Percentiles rank a stretch among this genome's conserved stretches.
phyloP scores from a whole-genome alignment of 2,113 vertebrate species.

The Girardinichthys multiradiatus region DNA sequence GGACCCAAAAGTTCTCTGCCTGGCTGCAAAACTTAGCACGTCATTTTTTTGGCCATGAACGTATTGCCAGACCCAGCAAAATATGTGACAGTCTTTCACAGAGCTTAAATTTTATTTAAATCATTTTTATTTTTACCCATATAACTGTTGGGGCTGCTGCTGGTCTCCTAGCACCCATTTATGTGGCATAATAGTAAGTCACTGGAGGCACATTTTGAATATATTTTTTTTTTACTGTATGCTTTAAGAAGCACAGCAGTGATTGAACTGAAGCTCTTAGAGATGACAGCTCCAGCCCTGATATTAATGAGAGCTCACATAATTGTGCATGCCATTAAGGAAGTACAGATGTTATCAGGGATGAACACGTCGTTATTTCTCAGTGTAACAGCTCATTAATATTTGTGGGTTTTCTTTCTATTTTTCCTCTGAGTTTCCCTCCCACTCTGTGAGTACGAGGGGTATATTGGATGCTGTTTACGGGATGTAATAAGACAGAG shows the following conservation, averaged over 20 bases:
- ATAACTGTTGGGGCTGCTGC: conserved; percentile 32
- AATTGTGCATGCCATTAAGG: conserved; percentile 86
- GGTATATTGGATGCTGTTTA: conserved; percentile 58
- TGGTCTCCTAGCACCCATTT: conserved; percentile 40
- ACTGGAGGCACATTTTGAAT: conserved; percentile 40
- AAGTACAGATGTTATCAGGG: conserved; percentile 84
- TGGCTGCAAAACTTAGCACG: conserved; percentile 12
- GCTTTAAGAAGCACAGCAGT: conserved; percentile 48
- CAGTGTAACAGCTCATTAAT: conserved; percentile 84
- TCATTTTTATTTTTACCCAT: conserved; percentile 46
- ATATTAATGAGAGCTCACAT: conserved; percentile 81
- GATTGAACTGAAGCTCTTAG: conserved; percentile 71
- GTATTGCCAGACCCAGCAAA: conserved; percentile 16
- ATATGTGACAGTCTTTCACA: conserved; percentile 38
- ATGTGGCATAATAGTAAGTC: conserved; percentile 45
- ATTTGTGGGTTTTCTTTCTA: conserved; percentile 74
- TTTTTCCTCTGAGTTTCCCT: conserved; percentile 40
- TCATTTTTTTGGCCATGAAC: conserved; percentile 16
- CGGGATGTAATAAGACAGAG: conserved; percentile 75
- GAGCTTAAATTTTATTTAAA: conserved; percentile 43
- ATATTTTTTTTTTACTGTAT: conserved; percentile 48
- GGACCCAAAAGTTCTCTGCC: neutral
- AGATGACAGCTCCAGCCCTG: conserved; percentile 64
- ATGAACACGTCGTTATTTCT: conserved; percentile 80
- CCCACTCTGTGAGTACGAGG: conserved; percentile 45